Evolutionary conservation across 2,113 vertebrate genomes (phyloP).

Genomic region (Arenaria interpres): DNA sequence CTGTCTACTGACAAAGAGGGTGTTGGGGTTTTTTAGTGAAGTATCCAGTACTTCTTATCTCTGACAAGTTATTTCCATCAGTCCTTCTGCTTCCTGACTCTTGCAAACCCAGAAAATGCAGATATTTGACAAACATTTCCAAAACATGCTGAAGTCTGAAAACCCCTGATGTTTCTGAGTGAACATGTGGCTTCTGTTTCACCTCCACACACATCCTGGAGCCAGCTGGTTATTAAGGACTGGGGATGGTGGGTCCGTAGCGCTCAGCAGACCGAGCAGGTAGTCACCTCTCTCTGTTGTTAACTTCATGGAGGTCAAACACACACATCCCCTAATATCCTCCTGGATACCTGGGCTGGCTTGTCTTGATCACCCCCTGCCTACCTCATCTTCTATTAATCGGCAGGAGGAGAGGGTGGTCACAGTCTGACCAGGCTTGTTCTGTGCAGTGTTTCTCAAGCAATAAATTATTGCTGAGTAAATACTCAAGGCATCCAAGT

Average conservation of each 20-base stretch:
- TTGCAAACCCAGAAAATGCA: background rate
- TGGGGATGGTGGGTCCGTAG: fast-evolving
- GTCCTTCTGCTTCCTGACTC: background rate
- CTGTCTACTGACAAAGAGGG: background rate
- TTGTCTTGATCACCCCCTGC: background rate
- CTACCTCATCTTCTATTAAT: background rate
- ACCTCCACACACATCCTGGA: background rate
- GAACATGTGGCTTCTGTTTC: background rate
- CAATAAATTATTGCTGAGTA: background rate
- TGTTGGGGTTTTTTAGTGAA: background rate
- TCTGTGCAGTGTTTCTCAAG: background rate
- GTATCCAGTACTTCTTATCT: background rate
- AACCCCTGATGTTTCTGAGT: background rate
- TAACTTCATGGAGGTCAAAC: background rate
- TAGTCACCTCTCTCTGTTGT: background rate
- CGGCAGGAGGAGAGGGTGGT: background rate
- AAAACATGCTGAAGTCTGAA: fast-evolving
- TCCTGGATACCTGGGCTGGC: background rate
- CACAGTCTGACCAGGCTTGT: background rate
- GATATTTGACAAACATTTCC: background rate
- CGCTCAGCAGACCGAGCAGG: background rate
- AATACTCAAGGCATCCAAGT: background rate
- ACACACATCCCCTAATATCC: background rate
- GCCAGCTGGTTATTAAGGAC: fast-evolving
- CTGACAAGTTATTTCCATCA: background rate